Evolutionary conservation across 2,113 vertebrate genomes (phyloP), one percentile per base, ranked within the genome.

Genomic region (Jacana jacana): DNA sequence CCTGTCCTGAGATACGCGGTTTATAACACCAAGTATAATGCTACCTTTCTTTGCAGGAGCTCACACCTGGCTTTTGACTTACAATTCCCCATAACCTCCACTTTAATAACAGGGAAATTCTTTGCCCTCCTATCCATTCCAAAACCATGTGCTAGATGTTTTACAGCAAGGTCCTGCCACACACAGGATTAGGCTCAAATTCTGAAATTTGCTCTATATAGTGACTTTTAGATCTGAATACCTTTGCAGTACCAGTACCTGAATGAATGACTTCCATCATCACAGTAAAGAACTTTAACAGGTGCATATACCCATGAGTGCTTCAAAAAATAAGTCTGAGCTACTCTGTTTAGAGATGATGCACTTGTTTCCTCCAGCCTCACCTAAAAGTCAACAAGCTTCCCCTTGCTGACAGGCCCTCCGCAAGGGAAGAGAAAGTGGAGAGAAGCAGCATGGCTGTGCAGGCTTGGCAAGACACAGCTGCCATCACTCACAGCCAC

Each of bases 401-500:
- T n/a, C 35, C 37, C 11, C 33, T 7, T 52, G 22, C 30, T 40
- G 30, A 40, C 6, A 28, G 2, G 18, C 20, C 61, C 68, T 28
- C 1, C 0, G 10, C 4, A 13, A 55, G 35, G 30, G 37, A 44
- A n/a, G 35, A 51, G n/a, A 40, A 85, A 63, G 81, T 3, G 9
- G 54, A 71, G 64, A 58, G 33, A 35, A 77, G 48, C 63, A 64
- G 48, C 6, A 1, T 3, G 0, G 37, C 60, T 30, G 15, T 1
- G 1, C 31, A 28, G 15, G 27, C 33, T 57, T 1, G 0, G 42
- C 1, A 0, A 70, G 28, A 54, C 10, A 6, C 4, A 1, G 44
- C 52, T 88, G 83, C 58, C 69, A 42, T 30, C 17, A 2, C 63
- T 61, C 10, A 0, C 60, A 42, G 88, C 46, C 7, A 1, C 81